Base-by-base conservation (phyloP, 2,113 vertebrate genomes). In the Pseudorasbora parva region DNA sequence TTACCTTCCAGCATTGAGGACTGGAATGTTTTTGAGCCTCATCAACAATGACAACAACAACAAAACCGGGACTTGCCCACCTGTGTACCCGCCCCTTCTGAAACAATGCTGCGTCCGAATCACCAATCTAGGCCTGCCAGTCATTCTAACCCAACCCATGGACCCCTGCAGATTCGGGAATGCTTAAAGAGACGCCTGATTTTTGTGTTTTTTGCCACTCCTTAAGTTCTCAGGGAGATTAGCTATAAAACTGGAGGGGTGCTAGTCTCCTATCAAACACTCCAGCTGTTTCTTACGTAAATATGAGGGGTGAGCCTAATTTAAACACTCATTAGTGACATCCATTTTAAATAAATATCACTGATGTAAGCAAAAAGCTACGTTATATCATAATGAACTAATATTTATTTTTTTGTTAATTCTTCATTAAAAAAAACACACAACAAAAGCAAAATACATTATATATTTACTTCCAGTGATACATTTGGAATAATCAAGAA, bases 211-310 rank as follows among this genome's bases (percentile, higher is more conserved):
- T 74, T 30, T 51, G 73, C 41, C 73, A 47, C 88, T 85, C 87
- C 92, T 91, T 86, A 83, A 88, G 89, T 93, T 93, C 92, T 92
- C 92, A 92, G 91, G 93, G 88, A 92, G 93, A 93, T 93, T 93
- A 93, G 45, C 72, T 15, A 54, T 33, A 47, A 86, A 85, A 81
- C 41, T 64, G 27, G 37, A 54, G 59, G 11, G 25, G 66, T 62
- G 75, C 78, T 54, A 78, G 56, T 45, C 17, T 78, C 51, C 75
- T 27, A 87, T 77, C 51, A 5, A 41, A 43, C 78, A 62, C 54
- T 62, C 19, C 76, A 66, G 37, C 47, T 84, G 71, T 69, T 71
- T 83, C 62, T 60, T 62, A 75, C 33, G 27, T 41, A 77, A 77
- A 77, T 56, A 37, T 59, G 74, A 80, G 59, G 45, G 54, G 51